Evolutionary conservation across 1,140 invertebrate species (phyloP).

Genomic region (Scaptomyza pallida): DNA sequence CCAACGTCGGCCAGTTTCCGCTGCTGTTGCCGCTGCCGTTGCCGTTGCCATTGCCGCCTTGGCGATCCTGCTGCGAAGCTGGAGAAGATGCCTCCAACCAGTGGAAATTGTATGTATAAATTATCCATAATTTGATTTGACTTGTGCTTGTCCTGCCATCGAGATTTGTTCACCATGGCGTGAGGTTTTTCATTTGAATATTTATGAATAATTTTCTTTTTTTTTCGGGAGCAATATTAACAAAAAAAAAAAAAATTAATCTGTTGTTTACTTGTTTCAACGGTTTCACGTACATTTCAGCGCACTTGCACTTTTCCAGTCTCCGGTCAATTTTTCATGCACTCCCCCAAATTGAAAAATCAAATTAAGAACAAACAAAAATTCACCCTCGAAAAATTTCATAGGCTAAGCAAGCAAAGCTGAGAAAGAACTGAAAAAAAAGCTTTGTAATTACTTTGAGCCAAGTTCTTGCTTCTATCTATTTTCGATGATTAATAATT

Average conservation of each 20-base stretch:
- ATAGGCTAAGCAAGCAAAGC: background rate
- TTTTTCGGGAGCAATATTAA: conserved; percentile 13
- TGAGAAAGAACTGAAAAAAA: conserved; percentile 2
- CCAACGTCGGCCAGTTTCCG: conserved; percentile 48
- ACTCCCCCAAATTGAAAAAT: conserved; percentile 26
- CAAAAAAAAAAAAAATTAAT: conserved; percentile 1
- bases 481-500: conserved; percentile 17
- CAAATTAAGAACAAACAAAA: conserved; percentile 24
- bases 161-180: conserved; percentile 25
- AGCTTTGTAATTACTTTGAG: conserved; percentile 30
- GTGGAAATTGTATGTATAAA: conserved; percentile 63
- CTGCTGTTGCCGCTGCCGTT: conserved; percentile 6
- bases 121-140: conserved; percentile 76
- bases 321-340: conserved; percentile 43
- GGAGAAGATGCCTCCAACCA: conserved; percentile 37
- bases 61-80: conserved; percentile 8
- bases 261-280: conserved; percentile 4
- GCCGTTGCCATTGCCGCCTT: conserved; percentile 27
- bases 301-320: conserved; percentile 37
- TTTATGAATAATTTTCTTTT: conserved; percentile 63
- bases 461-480: background rate
- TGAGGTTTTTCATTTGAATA: conserved; percentile 75
- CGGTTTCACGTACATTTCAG: conserved; percentile 9
- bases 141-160: conserved; percentile 34
- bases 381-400: background rate